These are phyloP conservation scores for Lithophane leautieri DNA, from an alignment of 2,888 invertebrate species.

Conservation along the genomic window DNA sequence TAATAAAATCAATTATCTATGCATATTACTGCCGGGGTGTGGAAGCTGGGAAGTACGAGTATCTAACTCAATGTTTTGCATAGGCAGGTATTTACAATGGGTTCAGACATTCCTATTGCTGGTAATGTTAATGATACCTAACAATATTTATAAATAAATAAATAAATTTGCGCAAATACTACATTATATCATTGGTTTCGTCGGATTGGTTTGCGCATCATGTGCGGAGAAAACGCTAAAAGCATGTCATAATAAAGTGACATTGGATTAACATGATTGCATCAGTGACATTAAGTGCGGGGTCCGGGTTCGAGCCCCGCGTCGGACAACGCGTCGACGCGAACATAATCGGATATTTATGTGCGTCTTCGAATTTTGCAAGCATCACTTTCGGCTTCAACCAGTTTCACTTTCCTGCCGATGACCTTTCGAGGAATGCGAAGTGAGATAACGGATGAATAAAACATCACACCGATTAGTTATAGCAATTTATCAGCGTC, in stretches of 20 bases:
- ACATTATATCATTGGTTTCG: constrained; percentile 73
- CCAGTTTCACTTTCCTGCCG: constrained; percentile 88
- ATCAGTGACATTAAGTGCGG: constrained; percentile 74
- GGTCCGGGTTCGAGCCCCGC: constrained; percentile 71
- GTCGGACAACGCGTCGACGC: constrained; percentile 62
- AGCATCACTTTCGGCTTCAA: constrained; percentile 83
- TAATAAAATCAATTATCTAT: constrained; percentile 64
- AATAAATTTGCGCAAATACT: constrained; percentile 71
- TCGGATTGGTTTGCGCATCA: constrained; percentile 62
- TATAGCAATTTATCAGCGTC: constrained; percentile 41
- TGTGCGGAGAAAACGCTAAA: constrained; percentile 71
- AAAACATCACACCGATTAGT: constrained; percentile 73
- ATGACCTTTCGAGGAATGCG: constrained; percentile 85
- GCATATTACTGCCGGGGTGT: constrained; percentile 32
- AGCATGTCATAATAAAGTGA: constrained; percentile 79
- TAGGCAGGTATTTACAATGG: constrained; percentile 7
- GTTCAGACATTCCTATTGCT: constrained; percentile 62
- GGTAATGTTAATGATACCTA: constrained; percentile 64
- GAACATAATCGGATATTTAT: constrained; percentile 78
- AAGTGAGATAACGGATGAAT: constrained; percentile 83
- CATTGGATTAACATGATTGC: constrained; percentile 81
- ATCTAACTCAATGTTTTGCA: constrained; percentile 45
- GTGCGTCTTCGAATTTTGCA: constrained; percentile 80
- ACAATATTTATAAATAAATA: constrained; percentile 65
- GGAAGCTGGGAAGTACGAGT: constrained; percentile 13